Conservation (phyloP, 1,140 invertebrate species). For the Eciton burchellii region DNA sequence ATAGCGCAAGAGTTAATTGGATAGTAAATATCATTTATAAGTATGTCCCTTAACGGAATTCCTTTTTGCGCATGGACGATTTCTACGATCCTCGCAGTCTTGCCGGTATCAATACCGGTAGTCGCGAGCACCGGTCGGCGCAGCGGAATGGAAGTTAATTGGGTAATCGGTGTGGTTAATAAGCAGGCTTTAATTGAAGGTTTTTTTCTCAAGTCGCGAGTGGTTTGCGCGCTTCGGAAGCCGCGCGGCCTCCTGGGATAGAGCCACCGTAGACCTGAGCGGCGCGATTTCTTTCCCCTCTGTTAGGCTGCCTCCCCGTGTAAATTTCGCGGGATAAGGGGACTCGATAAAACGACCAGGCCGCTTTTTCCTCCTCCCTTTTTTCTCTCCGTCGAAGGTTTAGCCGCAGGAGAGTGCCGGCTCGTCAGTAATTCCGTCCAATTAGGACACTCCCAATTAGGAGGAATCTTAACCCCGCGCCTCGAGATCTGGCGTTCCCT, state of each 20-base stretch:
- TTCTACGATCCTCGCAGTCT: slow-evolving; percentile 23
- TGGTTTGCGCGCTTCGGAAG: slow-evolving; percentile 34
- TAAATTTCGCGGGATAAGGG: slow-evolving; percentile 68
- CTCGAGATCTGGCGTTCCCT: slow-evolving; percentile 58
- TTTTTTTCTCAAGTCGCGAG: slow-evolving; percentile 31
- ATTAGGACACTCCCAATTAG: slow-evolving; percentile 80
- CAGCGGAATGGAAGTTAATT: slow-evolving; percentile 69
- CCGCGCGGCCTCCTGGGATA: neutral
- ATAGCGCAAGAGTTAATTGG: slow-evolving; percentile 44
- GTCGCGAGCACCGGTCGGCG: slow-evolving; percentile 13
- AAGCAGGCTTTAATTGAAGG: slow-evolving; percentile 55
- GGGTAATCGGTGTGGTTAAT: slow-evolving; percentile 70
- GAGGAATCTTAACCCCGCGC: slow-evolving; percentile 67
- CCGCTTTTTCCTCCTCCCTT: slow-evolving; percentile 58
- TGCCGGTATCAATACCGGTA: slow-evolving; percentile 27
- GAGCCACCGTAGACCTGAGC: slow-evolving; percentile 55
- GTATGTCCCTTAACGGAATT: slow-evolving; percentile 47
- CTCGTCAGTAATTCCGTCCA: slow-evolving; percentile 75
- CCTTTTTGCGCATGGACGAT: slow-evolving; percentile 33
- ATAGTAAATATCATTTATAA: slow-evolving; percentile 50
- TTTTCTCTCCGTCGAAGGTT: slow-evolving; percentile 48
- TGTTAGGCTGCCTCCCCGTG: slow-evolving; percentile 47
- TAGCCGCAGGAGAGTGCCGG: slow-evolving; percentile 72
- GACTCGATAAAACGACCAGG: slow-evolving; percentile 71
- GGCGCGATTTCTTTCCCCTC: slow-evolving; percentile 55